Conservation (phyloP, 1,140 invertebrate species). For the Centruroides sculpturatus region DNA sequence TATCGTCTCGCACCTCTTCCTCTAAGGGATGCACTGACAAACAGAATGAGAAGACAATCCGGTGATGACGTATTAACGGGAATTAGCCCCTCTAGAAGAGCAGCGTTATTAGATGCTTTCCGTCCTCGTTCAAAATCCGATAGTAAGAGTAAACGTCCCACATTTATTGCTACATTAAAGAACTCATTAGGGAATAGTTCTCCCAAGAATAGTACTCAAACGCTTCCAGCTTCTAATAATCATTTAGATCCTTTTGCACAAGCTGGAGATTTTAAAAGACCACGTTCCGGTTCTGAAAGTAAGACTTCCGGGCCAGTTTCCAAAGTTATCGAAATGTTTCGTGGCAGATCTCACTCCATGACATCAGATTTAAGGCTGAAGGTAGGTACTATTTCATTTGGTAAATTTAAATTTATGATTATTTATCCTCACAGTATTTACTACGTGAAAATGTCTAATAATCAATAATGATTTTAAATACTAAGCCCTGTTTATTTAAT, state of each 20-base stretch:
- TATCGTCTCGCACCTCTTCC: conserved; percentile 10
- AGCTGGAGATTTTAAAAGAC: conserved; percentile 20
- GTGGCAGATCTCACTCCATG: conserved; percentile 54
- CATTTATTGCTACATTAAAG: conserved; percentile 61
- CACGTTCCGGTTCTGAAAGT: conserved; percentile 37
- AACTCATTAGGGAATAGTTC: conserved; percentile 39
- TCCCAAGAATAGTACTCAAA: not conserved
- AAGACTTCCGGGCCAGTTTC: conserved; percentile 26
- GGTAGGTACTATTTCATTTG: conserved; percentile 38
- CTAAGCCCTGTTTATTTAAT: too few relatives aligned
- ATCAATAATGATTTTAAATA: too few relatives aligned
- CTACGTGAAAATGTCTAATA: too few relatives aligned
- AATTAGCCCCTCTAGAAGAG: conserved; percentile 41
- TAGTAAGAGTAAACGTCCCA: conserved; percentile 46
- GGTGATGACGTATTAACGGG: conserved; percentile 25
- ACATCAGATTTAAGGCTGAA: conserved; percentile 42
- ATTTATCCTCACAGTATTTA: too few relatives aligned
- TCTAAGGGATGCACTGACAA: conserved; percentile 10
- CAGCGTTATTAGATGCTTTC: conserved; percentile 66
- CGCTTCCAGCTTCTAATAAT: not conserved
- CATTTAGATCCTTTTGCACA: conserved; percentile 3
- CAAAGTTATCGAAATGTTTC: conserved; percentile 79
- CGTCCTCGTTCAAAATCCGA: conserved; percentile 65
- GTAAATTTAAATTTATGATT: too few relatives aligned
- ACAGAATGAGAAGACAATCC: conserved; percentile 37